Evolutionary conservation across 1,140 invertebrate species (phyloP), one percentile per base, ranked within the genome.

Genomic region (Melipona quadrifasciata): DNA sequence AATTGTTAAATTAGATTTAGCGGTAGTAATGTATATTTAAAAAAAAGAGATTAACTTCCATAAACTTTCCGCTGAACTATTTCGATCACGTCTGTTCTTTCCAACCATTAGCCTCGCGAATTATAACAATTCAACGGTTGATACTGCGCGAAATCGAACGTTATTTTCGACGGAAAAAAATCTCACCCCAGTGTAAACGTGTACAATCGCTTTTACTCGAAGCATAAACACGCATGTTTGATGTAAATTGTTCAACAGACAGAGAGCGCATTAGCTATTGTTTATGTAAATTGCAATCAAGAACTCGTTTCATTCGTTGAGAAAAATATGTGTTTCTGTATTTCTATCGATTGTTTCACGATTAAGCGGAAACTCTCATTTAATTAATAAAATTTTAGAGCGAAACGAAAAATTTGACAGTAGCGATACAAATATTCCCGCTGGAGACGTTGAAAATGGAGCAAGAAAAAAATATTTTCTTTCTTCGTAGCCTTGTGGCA

Each of bases 141-240:
- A 57, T 53, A 4, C 34, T 12, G 1, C 57, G 39, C 58, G 58
- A 31, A 58, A 58, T 76, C 31, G 14, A 58, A 51, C n/a, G 75
- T 27, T 64, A 77, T 77, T 64, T 51, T 51, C 58, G 2, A 39
- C 17, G 39, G 6, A 31, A 53, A 61, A 51, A 71, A 55, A 65
- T 51, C 6, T 12, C 17, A 27, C 19, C n/a, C 19, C 11, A 39
- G 4, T 47, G 39, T 51, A 65, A 65, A 65, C n/a, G 17, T 51
- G n/a, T 77, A 77, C 58, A n/a, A n/a, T 65, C 24, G 75, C 75
- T 77, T 77, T 64, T 14, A 24, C 24, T 24, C 39, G 17, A 27
- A 51, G n/a, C 39, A 31, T 65, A 47, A 51, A 77, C 58, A 61
- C 17, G 2, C 31, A 31, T n/a, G 39, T 65, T 77, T 61, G 4